These are phyloP conservation scores for Entomobrya multifasciata DNA, from an alignment of 2,888 invertebrate genomes.

Conservation along the genomic window DNA sequence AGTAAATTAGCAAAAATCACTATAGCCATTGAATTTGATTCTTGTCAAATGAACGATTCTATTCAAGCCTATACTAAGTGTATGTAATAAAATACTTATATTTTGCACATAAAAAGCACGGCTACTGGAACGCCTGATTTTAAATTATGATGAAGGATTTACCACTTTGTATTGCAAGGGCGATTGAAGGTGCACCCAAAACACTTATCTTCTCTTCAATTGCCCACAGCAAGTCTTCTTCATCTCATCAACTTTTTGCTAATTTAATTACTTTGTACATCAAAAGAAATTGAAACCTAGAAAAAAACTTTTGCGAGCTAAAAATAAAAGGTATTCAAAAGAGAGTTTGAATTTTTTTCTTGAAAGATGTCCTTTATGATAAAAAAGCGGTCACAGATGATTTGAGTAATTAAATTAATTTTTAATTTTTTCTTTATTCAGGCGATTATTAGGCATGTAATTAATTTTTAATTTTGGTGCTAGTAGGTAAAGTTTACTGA, in stretches of 20 bases:
- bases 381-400: neutral
- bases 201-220: conserved; percentile 8
- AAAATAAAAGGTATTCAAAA: neutral
- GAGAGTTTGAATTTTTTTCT: too few species aligned
- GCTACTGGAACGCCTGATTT: conserved; percentile 57
- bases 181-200: conserved; percentile 43
- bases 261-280: too few species aligned
- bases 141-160: neutral
- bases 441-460: conserved; percentile 14
- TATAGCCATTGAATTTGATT: neutral
- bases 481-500: conserved; percentile 31
- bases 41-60: neutral
- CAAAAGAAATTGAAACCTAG: neutral
- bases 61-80: too few species aligned
- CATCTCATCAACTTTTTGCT: too few species aligned
- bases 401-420: neutral
- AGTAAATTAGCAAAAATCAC: conserved; percentile 54
- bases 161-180: conserved; percentile 12
- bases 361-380: conserved; percentile 31
- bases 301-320: neutral
- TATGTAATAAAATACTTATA: too few species aligned
- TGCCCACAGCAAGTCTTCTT: too few species aligned
- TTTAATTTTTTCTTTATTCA: neutral
- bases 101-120: neutral
- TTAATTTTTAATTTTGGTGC: conserved; percentile 16